A percentile compares a stretch with the other conserved stretches of the same genome.
Conservation (phyloP, 2,113 vertebrate species). For the Piaya cayana region DNA sequence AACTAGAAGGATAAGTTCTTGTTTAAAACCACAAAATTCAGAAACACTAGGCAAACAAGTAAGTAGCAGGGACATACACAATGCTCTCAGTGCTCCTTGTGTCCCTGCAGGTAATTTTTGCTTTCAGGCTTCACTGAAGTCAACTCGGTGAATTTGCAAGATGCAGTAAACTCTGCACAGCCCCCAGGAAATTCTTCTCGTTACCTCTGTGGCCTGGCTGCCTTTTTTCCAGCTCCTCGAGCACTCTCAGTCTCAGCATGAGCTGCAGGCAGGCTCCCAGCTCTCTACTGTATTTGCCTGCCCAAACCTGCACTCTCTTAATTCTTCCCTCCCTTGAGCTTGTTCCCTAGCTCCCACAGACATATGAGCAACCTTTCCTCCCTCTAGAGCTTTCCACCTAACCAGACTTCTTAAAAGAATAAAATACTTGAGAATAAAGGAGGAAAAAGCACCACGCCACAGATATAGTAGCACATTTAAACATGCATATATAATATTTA, state of each 20-base stretch:
- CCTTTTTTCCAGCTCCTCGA: neutral
- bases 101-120: neutral
- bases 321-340: neutral
- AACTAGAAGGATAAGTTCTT: neutral
- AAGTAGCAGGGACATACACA: neutral
- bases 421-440: neutral
- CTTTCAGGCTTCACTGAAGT: neutral
- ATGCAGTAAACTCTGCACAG: neutral
- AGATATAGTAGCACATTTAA: neutral
- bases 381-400: neutral
- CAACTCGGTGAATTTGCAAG: neutral
- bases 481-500: neutral
- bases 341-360: neutral
- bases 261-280: neutral
- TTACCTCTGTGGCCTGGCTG: neutral
- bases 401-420: neutral
- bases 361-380: neutral
- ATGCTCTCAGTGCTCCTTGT: neutral
- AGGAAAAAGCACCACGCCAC: neutral
- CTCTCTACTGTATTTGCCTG: neutral
- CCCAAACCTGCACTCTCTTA: neutral
- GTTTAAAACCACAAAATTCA: neutral
- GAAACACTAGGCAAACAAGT: accelerated
- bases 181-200: neutral
- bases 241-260: neutral